These are phyloP conservation scores for Ophion obscuratus DNA, from an alignment of 2,888 invertebrate species.

Conservation along the genomic window DNA sequence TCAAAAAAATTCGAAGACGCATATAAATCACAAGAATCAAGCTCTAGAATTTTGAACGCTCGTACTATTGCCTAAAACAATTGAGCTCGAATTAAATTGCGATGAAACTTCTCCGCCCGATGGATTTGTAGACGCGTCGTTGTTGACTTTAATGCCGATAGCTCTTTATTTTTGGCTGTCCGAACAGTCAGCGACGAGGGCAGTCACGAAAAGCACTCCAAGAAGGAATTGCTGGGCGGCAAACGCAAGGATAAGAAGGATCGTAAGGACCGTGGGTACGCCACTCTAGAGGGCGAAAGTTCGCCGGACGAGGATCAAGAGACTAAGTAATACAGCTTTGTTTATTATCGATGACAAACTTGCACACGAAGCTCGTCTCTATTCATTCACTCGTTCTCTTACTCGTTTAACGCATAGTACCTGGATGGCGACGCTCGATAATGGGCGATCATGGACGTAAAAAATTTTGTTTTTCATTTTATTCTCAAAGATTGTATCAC, in stretches of 20 bases:
- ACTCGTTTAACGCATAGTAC: not conserved
- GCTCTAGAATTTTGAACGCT: not conserved
- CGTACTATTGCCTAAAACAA: not conserved
- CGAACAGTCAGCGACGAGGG: constrained; percentile 91
- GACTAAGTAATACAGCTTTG: constrained; percentile 87
- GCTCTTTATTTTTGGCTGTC: constrained; percentile 55
- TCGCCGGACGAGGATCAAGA: constrained; percentile 95
- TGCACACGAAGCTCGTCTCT: not conserved
- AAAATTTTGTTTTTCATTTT: not conserved
- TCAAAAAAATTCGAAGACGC: constrained; percentile 19
- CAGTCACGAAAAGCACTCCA: constrained; percentile 91
- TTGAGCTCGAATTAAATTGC: not conserved
- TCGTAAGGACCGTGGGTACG: constrained; percentile 95
- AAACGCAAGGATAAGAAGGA: constrained; percentile 94
- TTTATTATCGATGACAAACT: not conserved
- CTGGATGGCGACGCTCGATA: not conserved
- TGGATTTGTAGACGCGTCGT: not conserved
- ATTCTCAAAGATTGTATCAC: not conserved
- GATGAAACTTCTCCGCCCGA: not conserved
- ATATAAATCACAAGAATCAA: not conserved
- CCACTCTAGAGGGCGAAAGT: constrained; percentile 96
- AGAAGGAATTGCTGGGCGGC: constrained; percentile 91
- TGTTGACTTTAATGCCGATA: not conserved
- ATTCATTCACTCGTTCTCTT: not conserved
- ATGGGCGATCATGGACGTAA: not conserved